Evolutionary conservation across 1,140 invertebrate species (phyloP).

Genomic region (Tetragonula clypearis): DNA sequence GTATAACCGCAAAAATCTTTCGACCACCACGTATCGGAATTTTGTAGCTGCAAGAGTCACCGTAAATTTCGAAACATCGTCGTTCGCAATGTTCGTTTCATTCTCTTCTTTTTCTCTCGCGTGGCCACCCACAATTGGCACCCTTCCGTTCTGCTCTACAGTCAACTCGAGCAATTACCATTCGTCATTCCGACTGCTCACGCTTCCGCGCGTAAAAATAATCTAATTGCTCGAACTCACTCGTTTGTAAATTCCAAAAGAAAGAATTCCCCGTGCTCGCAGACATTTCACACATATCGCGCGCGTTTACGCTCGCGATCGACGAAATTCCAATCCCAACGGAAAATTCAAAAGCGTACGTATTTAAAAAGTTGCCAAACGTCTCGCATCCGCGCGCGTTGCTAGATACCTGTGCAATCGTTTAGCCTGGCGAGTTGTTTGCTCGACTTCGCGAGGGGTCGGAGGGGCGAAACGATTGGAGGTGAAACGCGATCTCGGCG

Average conservation of each 20-base stretch:
- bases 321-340: neutral
- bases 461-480: no score
- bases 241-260: neutral
- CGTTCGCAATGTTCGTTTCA: neutral
- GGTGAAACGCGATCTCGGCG: neutral
- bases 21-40: neutral
- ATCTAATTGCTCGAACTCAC: neutral
- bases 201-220: neutral
- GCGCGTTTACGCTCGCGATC: no score
- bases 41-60: neutral
- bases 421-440: neutral
- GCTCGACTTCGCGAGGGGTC: neutral
- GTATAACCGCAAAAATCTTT: no score
- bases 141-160: neutral
- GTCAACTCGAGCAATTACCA: neutral
- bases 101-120: neutral
- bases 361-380: neutral
- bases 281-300: no score
- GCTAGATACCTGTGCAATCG: neutral
- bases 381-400: no score
- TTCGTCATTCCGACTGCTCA: no score
- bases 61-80: neutral
- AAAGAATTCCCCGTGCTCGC: neutral
- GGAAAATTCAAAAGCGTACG: neutral
- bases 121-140: neutral